Evolutionary conservation across 2,888 invertebrate species (phyloP).

Genomic region (Sesia apiformis): DNA sequence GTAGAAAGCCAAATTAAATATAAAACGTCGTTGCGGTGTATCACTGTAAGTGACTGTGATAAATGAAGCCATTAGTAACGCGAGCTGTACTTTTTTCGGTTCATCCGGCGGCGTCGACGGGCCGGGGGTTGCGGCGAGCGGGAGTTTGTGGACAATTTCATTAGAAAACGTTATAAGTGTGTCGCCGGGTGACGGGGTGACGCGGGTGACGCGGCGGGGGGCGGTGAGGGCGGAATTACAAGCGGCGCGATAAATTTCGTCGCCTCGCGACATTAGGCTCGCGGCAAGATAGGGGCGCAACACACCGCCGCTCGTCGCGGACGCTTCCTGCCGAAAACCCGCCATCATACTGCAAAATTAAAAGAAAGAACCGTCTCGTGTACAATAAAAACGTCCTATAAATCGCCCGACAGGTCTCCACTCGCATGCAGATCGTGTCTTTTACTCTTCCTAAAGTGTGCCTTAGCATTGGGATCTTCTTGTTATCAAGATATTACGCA

Average conservation of each 20-base stretch:
- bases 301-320: conserved; percentile 16
- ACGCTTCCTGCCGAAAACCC: conserved; percentile 30
- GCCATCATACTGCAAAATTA: conserved; percentile 62
- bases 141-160: conserved; percentile 72
- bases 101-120: conserved; percentile 66
- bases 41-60: conserved; percentile 74
- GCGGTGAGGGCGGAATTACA: conserved; percentile 56
- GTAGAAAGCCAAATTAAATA: conserved; percentile 70
- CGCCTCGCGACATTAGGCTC: conserved; percentile 59
- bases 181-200: conserved; percentile 62
- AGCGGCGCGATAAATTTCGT: conserved; percentile 71
- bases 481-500: background rate
- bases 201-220: conserved; percentile 30
- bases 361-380: conserved; percentile 61
- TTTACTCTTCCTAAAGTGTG: background rate
- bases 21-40: conserved; percentile 73
- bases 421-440: conserved; percentile 6
- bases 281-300: conserved; percentile 43
- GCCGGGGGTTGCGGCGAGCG: conserved; percentile 59
- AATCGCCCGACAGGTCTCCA: conserved; percentile 26
- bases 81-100: conserved; percentile 73
- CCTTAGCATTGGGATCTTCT: background rate
- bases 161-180: conserved; percentile 73
- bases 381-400: conserved; percentile 64
- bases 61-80: conserved; percentile 75